Evolutionary conservation across 2,113 vertebrate genomes (phyloP), one percentile per base, ranked within the genome.

Genomic region (Cyanistes caeruleus): DNA sequence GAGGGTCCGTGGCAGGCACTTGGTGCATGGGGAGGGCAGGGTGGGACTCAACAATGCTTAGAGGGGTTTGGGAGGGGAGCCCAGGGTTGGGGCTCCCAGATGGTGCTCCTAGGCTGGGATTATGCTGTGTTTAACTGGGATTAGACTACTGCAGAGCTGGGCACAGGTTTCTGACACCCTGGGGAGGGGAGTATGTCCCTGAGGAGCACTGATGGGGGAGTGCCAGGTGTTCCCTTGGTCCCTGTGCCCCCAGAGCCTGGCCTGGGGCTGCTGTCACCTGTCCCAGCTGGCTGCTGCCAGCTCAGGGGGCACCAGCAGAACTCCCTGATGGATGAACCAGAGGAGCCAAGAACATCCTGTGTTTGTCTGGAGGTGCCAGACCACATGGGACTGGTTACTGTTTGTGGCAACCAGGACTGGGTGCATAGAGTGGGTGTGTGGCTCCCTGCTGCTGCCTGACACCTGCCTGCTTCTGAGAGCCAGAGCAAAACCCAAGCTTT

Each of bases 191-290:
- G 1, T 43, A 6, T 35, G 44, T 37, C 65, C 65, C 41, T 1
- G 2, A 37, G 44, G 25, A 23, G 60, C 1, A 0, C 17, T 0
- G 4, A 2, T 2, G 15, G 11, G 11, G 24, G 3, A 2, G 17
- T 15, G 5, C 13, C 21, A 7, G 64, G 8, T 9, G 24, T 58
- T 30, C 46, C 3, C 46, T 55, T 46, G 23, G n/a, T 56, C n/a
- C 35, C 43, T 9, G 2, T 41, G 39, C 10, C 37, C 16, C 13
- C 2, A 3, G 9, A 35, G 23, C 46, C 43, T 8, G 19, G 3
- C 17, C 18, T n/a, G 70, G 49, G 70, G 22, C 35, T 31, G 37
- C 2, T 18, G 51, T 49, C 7, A 4, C 24, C 35, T 11, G 3
- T 39, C 35, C 63, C 2, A 0, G 16, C 13, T 15, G 20, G 17